phyloP scores from a whole-genome alignment of 2,888 invertebrate species.

The Drosophila pegasa region DNA sequence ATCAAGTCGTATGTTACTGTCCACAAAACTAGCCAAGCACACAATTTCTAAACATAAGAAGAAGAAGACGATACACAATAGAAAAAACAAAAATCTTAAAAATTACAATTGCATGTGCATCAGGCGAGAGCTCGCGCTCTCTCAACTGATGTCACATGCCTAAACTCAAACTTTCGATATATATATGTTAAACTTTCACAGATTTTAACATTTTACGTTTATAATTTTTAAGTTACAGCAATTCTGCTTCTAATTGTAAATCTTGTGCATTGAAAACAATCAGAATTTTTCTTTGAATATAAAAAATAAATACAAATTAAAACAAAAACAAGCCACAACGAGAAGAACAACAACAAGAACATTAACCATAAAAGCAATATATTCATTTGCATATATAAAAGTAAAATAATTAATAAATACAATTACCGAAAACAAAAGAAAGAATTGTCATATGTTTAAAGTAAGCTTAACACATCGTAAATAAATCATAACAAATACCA shows the following conservation, averaged over 20 bases:
- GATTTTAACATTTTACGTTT: conserved; percentile 53
- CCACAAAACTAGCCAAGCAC: conserved; percentile 75
- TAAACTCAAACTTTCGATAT: conserved; percentile 37
- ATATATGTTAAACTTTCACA: conserved; percentile 49
- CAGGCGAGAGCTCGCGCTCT: conserved; percentile 17
- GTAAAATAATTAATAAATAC: conserved; percentile 32
- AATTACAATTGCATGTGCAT: conserved; percentile 60
- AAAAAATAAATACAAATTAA: conserved; percentile 40
- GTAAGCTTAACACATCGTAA: conserved; percentile 61
- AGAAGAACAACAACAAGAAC: conserved; percentile 25
- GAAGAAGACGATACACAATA: conserved; percentile 28
- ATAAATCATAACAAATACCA: conserved; percentile 34
- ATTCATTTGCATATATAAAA: conserved; percentile 24
- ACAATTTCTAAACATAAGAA: conserved; percentile 66
- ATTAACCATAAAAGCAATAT: conserved; percentile 31
- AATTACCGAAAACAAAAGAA: conserved; percentile 43
- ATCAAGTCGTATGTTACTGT: conserved; percentile 66
- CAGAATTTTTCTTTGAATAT: conserved; percentile 85
- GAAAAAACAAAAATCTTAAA: conserved; percentile 68
- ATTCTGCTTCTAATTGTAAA: conserved; percentile 85
- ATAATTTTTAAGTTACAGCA: conserved; percentile 85
- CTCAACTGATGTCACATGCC: conserved; percentile 25
- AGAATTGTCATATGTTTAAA: conserved; percentile 64
- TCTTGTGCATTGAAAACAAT: conserved; percentile 85
- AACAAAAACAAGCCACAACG: conserved; percentile 41